Percentiles rank a stretch among this genome's conserved stretches.
These are phyloP conservation scores for Cephus spinipes DNA, from an alignment of 2,888 invertebrate species.

Conservation along the genomic window DNA sequence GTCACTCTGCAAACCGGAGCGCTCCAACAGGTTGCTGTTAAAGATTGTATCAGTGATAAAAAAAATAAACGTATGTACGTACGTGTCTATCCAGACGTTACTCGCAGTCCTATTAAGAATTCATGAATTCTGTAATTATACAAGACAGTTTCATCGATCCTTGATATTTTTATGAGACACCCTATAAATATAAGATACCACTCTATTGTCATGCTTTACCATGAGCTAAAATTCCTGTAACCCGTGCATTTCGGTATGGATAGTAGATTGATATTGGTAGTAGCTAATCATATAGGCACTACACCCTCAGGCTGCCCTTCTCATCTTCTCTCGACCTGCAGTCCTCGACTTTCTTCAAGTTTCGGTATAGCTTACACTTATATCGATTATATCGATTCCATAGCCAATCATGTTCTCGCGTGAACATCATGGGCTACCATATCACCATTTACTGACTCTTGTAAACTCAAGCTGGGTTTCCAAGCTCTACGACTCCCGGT, in stretches of 20 bases:
- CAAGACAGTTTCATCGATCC: neutral
- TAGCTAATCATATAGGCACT: neutral
- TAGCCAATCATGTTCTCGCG: neutral
- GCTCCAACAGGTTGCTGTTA: neutral
- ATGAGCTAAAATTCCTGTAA: neutral
- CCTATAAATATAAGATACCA: neutral
- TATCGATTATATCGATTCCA: neutral
- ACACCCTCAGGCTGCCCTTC: neutral
- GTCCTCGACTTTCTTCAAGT: conserved; percentile 14
- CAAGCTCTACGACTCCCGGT: neutral
- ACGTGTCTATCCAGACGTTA: neutral
- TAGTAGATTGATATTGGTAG: neutral
- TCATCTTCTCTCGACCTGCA: neutral
- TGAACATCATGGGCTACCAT: neutral
- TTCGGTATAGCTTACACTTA: conserved; percentile 19
- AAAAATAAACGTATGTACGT: neutral
- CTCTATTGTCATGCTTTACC: neutral
- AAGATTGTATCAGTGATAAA: neutral
- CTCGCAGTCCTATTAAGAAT: neutral
- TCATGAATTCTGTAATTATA: neutral
- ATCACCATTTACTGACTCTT: neutral
- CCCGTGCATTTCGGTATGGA: neutral
- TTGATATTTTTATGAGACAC: neutral
- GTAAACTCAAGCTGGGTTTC: neutral
- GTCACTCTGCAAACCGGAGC: neutral